A percentile compares a stretch with the other conserved stretches of the same genome.
Conservation (phyloP, 2,797 vertebrate genomes). For the Trachurus trachurus region DNA sequence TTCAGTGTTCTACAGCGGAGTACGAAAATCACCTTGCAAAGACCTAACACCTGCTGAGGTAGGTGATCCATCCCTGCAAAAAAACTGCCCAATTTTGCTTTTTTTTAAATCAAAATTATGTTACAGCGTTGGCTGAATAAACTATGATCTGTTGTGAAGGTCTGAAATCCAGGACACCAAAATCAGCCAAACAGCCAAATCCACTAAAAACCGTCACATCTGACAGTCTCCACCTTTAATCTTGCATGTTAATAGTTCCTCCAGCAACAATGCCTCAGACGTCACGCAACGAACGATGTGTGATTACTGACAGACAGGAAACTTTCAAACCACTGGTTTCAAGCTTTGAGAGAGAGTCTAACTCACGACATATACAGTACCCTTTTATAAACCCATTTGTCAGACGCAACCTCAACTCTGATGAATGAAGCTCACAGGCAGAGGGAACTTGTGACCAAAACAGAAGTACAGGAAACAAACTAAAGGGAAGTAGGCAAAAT, state of each 20-base stretch:
- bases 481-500: conserved; percentile 28
- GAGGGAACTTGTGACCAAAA: conserved; percentile 42
- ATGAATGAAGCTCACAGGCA: conserved; percentile 43
- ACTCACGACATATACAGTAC: conserved; percentile 19
- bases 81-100: conserved; percentile 25
- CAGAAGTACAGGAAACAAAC: conserved; percentile 20
- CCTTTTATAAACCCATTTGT: conserved; percentile 5
- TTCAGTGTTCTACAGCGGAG: not conserved
- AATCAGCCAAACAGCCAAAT: conserved; percentile 11
- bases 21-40: conserved; percentile 22
- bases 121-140: not conserved
- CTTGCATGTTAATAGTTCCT: not conserved
- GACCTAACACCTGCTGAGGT: conserved; percentile 21
- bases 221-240: not conserved
- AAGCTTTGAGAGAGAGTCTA: conserved; percentile 12
- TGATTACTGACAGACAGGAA: conserved; percentile 16
- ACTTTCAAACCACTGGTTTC: conserved; percentile 30
- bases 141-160: conserved; percentile 4
- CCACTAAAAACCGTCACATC: not conserved
- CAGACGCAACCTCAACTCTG: conserved; percentile 5
- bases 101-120: conserved; percentile 23
- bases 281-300: not conserved
- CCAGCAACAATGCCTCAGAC: not conserved
- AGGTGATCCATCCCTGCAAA: conserved; percentile 29
- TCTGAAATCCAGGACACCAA: conserved; percentile 4